phyloP scores from a whole-genome alignment of 2,797 vertebrate species.

The Hydrolagus colliei region DNA sequence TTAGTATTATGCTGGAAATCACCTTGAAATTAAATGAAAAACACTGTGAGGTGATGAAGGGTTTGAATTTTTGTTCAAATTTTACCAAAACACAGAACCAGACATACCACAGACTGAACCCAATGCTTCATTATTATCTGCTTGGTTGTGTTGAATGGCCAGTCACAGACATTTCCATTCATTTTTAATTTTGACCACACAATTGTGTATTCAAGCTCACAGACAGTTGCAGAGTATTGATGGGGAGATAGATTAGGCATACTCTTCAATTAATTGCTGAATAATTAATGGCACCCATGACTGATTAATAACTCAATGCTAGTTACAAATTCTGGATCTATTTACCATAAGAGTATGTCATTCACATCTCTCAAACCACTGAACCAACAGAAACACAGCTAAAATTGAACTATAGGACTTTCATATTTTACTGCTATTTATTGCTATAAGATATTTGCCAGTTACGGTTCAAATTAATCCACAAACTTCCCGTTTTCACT shows the following conservation, averaged over 20 bases:
- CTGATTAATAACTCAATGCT: constrained; percentile 24
- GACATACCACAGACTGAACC: not conserved
- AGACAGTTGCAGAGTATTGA: not conserved
- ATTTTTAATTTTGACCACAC: not conserved
- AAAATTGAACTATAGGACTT: not conserved
- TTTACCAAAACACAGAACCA: not conserved
- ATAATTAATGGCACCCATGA: constrained; percentile 21
- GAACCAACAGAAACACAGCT: not conserved
- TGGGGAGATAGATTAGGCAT: constrained; percentile 5
- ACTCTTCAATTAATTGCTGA: constrained; percentile 21
- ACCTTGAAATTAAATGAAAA: not conserved
- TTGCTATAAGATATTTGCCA: not conserved
- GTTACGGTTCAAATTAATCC: not conserved
- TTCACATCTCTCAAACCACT: constrained; percentile 11
- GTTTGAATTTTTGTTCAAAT: not conserved
- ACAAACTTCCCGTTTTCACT: not conserved
- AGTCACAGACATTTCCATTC: not conserved
- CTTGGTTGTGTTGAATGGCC: not conserved
- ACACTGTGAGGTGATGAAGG: not conserved
- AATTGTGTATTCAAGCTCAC: not conserved
- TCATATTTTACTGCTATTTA: not conserved
- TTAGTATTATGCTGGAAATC: not conserved
- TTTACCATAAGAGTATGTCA: constrained; percentile 7
- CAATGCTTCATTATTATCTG: not conserved
- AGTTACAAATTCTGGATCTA: not conserved